Conservation (phyloP, 1,140 invertebrate genomes). For the Pseudomyrmex sp. region DNA sequence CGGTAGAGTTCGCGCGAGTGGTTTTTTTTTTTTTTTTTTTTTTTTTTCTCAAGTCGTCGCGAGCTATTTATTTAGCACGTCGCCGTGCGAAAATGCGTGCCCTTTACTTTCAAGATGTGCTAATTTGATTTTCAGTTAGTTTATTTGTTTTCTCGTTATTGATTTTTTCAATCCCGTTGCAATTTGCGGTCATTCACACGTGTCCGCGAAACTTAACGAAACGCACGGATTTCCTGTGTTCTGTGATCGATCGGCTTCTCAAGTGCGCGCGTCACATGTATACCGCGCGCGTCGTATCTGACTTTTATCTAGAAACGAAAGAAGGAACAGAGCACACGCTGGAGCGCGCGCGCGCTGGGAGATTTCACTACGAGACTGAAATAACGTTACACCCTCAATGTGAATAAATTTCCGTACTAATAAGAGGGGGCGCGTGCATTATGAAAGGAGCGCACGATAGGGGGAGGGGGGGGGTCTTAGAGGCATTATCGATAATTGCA, state of each 20-base stretch:
- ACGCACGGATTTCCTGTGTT: background rate
- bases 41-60: no score
- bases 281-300: background rate
- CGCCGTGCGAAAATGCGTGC: background rate
- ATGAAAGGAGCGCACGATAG: constrained; percentile 19
- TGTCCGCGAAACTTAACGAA: background rate
- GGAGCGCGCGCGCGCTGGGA: background rate
- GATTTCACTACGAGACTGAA: background rate
- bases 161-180: background rate
- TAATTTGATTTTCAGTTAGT: background rate
- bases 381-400: constrained; percentile 30
- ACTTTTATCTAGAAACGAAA: background rate
- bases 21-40: no score
- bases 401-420: constrained; percentile 58
- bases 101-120: background rate
- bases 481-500: constrained; percentile 79
- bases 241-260: background rate
- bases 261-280: background rate
- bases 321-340: background rate
- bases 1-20: no score
- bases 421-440: constrained; percentile 20
- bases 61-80: constrained; percentile 4
- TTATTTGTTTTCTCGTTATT: background rate
- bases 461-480: constrained; percentile 48
- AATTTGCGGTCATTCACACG: background rate